Evolutionary conservation across 2,797 vertebrate species (phyloP).

Genomic region (Alosa sapidissima): DNA sequence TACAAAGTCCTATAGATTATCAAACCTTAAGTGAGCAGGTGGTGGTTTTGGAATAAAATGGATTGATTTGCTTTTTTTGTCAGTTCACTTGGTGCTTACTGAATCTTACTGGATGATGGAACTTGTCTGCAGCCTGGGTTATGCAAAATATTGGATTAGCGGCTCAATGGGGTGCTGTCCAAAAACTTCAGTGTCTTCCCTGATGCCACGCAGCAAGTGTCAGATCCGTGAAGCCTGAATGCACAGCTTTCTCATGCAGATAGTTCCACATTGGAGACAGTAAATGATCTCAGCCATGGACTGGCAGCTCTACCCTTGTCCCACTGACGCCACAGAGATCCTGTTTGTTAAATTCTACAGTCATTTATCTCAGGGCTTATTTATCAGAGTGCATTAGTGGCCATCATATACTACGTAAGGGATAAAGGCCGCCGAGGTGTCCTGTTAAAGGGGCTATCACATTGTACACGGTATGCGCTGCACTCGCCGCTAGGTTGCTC

Average conservation of each 20-base stretch:
- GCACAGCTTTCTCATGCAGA: conserved; percentile 41
- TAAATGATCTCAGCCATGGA: too few species aligned
- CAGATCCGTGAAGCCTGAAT: conserved; percentile 47
- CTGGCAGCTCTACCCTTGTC: too few species aligned
- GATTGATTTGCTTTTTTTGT: not conserved
- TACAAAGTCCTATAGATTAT: not conserved
- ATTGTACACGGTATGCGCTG: too few species aligned
- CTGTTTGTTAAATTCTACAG: not conserved
- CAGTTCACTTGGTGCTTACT: not conserved
- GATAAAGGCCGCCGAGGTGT: too few species aligned
- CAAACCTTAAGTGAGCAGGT: not conserved
- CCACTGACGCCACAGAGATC: not conserved
- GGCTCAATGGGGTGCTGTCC: conserved; percentile 35
- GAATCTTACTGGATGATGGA: conserved; percentile 11
- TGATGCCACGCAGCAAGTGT: conserved; percentile 33
- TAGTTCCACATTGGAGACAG: conserved; percentile 35
- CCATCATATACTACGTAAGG: not conserved
- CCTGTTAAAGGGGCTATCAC: too few species aligned
- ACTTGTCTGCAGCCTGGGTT: not conserved
- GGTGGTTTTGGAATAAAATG: not conserved
- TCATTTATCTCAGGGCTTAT: too few species aligned
- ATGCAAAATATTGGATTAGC: conserved; percentile 37
- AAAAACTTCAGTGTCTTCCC: conserved; percentile 31
- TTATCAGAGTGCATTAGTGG: not conserved
- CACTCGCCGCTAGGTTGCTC: too few species aligned